Conservation (phyloP, 2,888 invertebrate genomes). For the Drosophila subquinaria region DNA sequence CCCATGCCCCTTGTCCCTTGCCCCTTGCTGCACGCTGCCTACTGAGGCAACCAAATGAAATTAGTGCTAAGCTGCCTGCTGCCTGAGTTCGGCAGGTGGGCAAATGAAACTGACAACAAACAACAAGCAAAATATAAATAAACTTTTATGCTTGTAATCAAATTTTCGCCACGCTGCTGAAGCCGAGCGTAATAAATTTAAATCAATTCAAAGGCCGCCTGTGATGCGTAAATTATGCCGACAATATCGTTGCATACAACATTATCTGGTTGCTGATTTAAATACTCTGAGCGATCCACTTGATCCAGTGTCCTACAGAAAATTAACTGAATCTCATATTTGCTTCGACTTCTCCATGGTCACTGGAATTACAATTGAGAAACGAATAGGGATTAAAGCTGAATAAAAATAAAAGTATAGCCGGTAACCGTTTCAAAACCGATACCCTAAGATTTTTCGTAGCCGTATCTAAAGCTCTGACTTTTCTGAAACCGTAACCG, state of each 20-base stretch:
- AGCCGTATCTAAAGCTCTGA: too few species aligned
- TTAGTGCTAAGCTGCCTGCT: slow-evolving; percentile 65
- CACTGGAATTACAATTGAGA: too few species aligned
- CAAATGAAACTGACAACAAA: slow-evolving; percentile 46
- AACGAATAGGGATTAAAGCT: too few species aligned
- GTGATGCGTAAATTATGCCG: slow-evolving; percentile 26
- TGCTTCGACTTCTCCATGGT: too few species aligned
- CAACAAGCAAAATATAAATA: slow-evolving; percentile 67
- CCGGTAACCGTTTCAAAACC: too few species aligned
- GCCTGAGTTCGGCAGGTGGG: slow-evolving; percentile 17
- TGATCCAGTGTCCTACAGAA: too few species aligned
- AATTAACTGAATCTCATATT: too few species aligned
- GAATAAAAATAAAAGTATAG: too few species aligned
- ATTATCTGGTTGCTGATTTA: neutral
- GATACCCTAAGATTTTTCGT: too few species aligned
- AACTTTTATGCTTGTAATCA: slow-evolving; percentile 80
- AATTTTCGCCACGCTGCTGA: slow-evolving; percentile 70
- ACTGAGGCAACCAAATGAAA: slow-evolving; percentile 61
- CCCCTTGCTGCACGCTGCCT: neutral
- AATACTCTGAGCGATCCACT: neutral
- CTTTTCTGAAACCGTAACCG: too few species aligned
- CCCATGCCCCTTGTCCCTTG: slow-evolving; percentile 5
- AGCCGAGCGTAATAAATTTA: slow-evolving; percentile 68
- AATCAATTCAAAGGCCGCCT: slow-evolving; percentile 64
- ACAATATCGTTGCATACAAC: slow-evolving; percentile 1